A percentile compares a stretch with the other conserved stretches of the same genome.
Conservation (phyloP, 2,797 vertebrate genomes). For the Lagocephalus sceleratus region DNA sequence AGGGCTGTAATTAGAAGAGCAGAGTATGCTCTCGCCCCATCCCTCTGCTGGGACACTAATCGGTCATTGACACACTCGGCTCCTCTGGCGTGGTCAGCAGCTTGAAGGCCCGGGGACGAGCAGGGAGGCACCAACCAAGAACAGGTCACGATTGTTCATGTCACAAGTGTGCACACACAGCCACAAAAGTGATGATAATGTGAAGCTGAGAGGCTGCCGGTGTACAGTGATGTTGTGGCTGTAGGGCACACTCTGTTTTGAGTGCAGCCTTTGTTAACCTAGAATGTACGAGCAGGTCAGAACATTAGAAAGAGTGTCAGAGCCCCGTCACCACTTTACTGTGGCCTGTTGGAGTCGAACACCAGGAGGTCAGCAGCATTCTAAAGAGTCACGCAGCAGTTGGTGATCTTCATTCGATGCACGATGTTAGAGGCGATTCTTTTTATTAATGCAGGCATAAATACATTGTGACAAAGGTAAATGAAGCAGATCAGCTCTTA, state of each 20-base stretch:
- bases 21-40: conserved; percentile 41
- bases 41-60: conserved; percentile 42
- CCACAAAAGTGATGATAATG: conserved; percentile 25
- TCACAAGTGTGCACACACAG: conserved; percentile 7
- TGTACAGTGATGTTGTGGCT: conserved; percentile 12
- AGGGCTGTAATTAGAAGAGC: conserved; percentile 63
- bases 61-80: conserved; percentile 44
- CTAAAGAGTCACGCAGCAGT: not conserved
- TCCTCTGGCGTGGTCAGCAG: conserved; percentile 52
- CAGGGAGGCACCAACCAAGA: conserved; percentile 12
- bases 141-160: conserved; percentile 18
- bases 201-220: conserved; percentile 4
- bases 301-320: not conserved
- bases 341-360: not conserved
- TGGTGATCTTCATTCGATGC: too few species aligned
- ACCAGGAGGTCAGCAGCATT: too few species aligned
- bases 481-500: too few species aligned
- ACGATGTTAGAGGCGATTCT: too few species aligned
- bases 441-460: too few species aligned
- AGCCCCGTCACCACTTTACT: not conserved
- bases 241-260: conserved; percentile 6
- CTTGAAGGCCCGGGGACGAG: conserved; percentile 18
- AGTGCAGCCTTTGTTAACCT: conserved; percentile 1
- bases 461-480: too few species aligned
- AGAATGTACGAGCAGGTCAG: too few species aligned